Conservation (phyloP, 2,888 invertebrate genomes). For the Parascotia fuliginaria region DNA sequence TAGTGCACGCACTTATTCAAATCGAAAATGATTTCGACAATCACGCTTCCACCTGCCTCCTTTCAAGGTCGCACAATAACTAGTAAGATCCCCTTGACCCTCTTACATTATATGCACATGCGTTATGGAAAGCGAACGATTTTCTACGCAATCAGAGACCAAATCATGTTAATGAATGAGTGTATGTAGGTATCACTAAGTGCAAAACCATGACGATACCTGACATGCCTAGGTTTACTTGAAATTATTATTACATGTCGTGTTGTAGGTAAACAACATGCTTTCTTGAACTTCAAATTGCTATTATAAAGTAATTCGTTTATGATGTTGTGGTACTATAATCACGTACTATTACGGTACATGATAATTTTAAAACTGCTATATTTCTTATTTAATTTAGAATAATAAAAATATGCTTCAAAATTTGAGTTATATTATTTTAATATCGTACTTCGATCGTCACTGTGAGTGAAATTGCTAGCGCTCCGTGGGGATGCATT, state of each 20-base stretch:
- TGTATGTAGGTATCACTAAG: constrained; percentile 48
- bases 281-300: constrained; percentile 18
- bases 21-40: constrained; percentile 15
- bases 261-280: constrained; percentile 10
- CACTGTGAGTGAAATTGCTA: no score
- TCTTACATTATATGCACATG: constrained; percentile 64
- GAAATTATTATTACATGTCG: constrained; percentile 24
- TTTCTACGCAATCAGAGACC: constrained; percentile 70
- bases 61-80: constrained; percentile 64
- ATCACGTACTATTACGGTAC: no score
- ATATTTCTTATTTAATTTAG: background rate
- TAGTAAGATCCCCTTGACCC: constrained; percentile 56
- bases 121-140: constrained; percentile 67
- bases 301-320: constrained; percentile 18
- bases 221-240: constrained; percentile 17
- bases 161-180: constrained; percentile 74
- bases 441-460: no score
- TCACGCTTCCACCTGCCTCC: constrained; percentile 25
- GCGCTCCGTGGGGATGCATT: no score
- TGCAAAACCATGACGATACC: constrained; percentile 58
- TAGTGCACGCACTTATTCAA: constrained; percentile 6
- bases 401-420: background rate
- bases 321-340: constrained; percentile 18
- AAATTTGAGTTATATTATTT: no score
- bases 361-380: background rate